phyloP scores from a whole-genome alignment of 2,113 vertebrate genomes.

The Seriola quinqueradiata region DNA sequence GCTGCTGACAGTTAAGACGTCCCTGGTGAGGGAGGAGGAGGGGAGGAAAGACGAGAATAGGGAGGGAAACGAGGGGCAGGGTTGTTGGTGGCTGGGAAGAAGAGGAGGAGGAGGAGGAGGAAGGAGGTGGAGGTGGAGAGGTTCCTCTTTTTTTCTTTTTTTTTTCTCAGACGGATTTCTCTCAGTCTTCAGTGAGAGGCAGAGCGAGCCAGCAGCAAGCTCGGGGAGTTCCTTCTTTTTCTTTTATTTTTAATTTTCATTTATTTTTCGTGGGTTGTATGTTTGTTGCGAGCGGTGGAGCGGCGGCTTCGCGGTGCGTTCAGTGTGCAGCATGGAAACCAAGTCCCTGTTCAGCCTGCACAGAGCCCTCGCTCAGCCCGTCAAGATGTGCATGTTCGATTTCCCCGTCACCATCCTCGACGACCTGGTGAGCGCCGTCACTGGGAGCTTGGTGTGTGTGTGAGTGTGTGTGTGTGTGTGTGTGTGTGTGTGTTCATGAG shows the following conservation, averaged over 20 bases:
- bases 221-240: conserved; percentile 26
- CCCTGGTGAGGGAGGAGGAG: conserved; percentile 30
- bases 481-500: neutral
- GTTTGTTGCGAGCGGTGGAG: neutral
- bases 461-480: conserved; percentile 34
- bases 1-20: conserved; percentile 59
- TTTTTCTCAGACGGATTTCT: conserved; percentile 49
- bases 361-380: conserved; percentile 89
- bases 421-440: conserved; percentile 86
- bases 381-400: conserved; percentile 91
- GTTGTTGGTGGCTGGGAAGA: conserved; percentile 25
- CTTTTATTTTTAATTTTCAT: neutral
- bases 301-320: neutral
- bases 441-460: conserved; percentile 20
- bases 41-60: conserved; percentile 25
- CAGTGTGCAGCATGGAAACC: conserved; percentile 84
- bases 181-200: conserved; percentile 38
- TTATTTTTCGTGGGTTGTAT: neutral
- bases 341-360: conserved; percentile 90
- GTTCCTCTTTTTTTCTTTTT: conserved; percentile 32
- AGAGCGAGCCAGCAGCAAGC: conserved; percentile 7
- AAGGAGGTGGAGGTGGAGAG: conserved; percentile 29
- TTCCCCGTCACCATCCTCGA: conserved; percentile 88
- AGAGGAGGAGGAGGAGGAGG: conserved; percentile 23
- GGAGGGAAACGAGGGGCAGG: neutral